Evolutionary conservation across 2,888 invertebrate genomes (phyloP), one percentile per base, ranked within the genome.

Genomic region (Parapristionchus giblindavisi): DNA sequence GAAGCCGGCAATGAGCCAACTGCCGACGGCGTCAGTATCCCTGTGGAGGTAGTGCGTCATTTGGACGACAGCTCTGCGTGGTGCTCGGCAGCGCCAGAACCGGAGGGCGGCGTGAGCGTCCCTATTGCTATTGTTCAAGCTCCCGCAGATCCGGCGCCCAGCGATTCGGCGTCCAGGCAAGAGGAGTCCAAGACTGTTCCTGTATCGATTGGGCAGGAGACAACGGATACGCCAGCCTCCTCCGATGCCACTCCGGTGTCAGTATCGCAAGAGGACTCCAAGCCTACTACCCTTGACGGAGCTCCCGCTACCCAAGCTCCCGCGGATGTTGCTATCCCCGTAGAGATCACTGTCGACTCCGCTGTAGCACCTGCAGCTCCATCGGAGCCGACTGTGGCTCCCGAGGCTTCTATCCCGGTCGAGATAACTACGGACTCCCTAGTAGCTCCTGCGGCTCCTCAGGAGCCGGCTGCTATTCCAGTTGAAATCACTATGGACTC

Each of bases 11-110:
- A n/a, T n/a, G n/a, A 36, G 38, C 61, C 40, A 29, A 65, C 63
- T 3, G 43, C 63, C 4, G 63, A 40, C 43, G 63, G 29, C 3
- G 63, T 65, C 43, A 43, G 43, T 36, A 32, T 65, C 21, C 63
- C 63, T 4, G 63, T 65, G 36, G 63, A 65, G 63, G 32, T 65
- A 29, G 63, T 65, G 29, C 63, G 63, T 1, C 43, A 43, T 29
- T 43, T 65, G 27, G 63, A 65, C 43, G 40, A 40, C 29, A 29
- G 43, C 17, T 27, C 11, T 32, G 11, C 63, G 0, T 21, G 24
- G 21, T 17, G 29, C 24, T n/a, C 21, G 8, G 34, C 63, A 24
- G 63, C 63, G 43, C 21, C 61, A 24, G 40, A 61, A 3, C 11
- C 8, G 11, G 17, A 17, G 11, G 17, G 11, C 43, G 43, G 43